These are phyloP conservation scores for Vidua chalybeata DNA, from an alignment of 2,113 vertebrate genomes.

Conservation along the genomic window DNA sequence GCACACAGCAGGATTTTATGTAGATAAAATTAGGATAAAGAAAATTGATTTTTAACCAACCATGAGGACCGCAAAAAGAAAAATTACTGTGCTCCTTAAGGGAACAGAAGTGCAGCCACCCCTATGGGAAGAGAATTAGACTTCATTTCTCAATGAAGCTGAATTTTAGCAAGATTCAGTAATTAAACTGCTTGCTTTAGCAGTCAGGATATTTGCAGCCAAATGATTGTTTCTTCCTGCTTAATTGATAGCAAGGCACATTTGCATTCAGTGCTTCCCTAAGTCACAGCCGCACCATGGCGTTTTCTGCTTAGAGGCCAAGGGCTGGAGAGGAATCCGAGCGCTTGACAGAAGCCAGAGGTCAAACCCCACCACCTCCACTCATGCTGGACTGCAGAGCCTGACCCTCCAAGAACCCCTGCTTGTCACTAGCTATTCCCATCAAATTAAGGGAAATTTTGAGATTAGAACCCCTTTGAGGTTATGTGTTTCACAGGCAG, in stretches of 20 bases:
- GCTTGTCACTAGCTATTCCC: background rate
- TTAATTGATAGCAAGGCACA: conserved; percentile 8
- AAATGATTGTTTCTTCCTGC: background rate
- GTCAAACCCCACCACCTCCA: background rate
- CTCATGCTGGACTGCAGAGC: fast-evolving
- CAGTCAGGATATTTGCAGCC: conserved; percentile 20
- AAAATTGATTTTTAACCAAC: conserved; percentile 46
- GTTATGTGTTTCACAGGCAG: background rate
- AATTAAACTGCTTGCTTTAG: conserved; percentile 26
- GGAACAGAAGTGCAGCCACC: conserved; percentile 10
- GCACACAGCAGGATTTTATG: background rate
- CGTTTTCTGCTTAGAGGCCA: background rate
- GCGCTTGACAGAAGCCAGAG: fast-evolving
- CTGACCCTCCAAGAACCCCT: background rate
- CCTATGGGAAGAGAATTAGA: conserved; percentile 12
- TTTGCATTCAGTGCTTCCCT: background rate
- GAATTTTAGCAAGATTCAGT: conserved; percentile 27
- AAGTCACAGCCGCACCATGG: background rate
- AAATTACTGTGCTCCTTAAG: background rate
- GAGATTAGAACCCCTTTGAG: background rate
- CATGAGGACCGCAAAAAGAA: conserved; percentile 7
- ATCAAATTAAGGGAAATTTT: background rate
- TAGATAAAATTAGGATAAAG: conserved; percentile 6
- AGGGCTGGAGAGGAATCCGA: background rate
- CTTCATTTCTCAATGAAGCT: conserved; percentile 1